Conservation (phyloP, 92 coral and sea anemone genomes). For the Muricea muricata region DNA sequence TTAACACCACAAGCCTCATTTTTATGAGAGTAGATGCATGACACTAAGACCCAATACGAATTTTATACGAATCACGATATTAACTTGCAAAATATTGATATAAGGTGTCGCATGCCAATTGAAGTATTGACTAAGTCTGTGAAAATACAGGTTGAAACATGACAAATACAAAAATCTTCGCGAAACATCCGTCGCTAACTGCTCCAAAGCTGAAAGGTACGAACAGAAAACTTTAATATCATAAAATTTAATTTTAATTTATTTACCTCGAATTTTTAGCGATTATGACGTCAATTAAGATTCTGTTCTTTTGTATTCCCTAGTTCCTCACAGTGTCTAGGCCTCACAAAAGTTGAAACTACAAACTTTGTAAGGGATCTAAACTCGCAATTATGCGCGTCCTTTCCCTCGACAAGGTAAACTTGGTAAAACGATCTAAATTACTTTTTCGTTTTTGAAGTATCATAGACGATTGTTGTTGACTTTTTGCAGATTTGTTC, state of each 20-base stretch:
- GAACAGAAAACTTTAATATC: background rate
- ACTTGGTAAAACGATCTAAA: no score
- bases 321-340: constrained; percentile 17
- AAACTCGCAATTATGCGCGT: constrained; percentile 18
- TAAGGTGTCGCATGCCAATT: no score
- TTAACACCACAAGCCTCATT: no score
- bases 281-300: background rate
- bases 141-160: constrained; percentile 10
- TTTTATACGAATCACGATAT: no score
- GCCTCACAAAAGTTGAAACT: background rate
- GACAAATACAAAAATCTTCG: constrained; percentile 29
- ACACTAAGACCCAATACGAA: no score
- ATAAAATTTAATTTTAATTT: no score
- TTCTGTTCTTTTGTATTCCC: background rate
- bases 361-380: constrained; percentile 8
- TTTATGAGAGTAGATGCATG: no score
- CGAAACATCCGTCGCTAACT: background rate
- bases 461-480: no score
- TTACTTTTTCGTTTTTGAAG: no score
- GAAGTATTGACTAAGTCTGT: no score
- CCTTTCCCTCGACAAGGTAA: constrained; percentile 38
- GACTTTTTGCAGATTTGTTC: constrained; percentile 82
- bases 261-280: no score
- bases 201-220: background rate
- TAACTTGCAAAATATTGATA: no score